Conservation (phyloP, 2,797 vertebrate species). For the Meriones psammophilus region DNA sequence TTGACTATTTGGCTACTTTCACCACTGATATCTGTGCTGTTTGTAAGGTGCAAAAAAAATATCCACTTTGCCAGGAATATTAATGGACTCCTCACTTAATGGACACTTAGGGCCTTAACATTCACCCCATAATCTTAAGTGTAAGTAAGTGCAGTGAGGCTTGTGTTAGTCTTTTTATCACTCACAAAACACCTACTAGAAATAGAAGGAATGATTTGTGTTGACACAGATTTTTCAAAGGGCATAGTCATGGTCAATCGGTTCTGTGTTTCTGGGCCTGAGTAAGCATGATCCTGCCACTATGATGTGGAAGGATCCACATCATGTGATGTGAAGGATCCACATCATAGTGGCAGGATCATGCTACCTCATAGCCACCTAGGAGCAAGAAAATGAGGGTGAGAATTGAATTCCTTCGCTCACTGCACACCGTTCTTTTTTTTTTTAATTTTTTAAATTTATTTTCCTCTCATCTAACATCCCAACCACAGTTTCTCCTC, state of each 20-base stretch:
- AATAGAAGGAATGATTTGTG: not conserved
- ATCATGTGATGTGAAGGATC: no score
- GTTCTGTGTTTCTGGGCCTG: not conserved
- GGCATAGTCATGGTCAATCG: not conserved
- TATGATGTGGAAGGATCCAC: not conserved
- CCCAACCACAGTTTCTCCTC: not conserved
- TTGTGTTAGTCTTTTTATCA: not conserved
- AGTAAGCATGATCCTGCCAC: no score
- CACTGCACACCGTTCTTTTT: not conserved
- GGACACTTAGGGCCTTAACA: not conserved
- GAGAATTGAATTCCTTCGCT: not conserved
- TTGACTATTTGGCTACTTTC: not conserved
- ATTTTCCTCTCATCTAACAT: not conserved
- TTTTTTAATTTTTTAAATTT: not conserved
- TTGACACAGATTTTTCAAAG: not conserved
- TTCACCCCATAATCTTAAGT: not conserved
- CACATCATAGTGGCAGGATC: not conserved
- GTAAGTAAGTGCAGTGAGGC: not conserved
- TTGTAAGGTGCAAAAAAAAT: constrained; percentile 11
- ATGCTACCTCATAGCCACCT: not conserved
- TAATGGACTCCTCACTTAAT: not conserved
- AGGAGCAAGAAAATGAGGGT: not conserved
- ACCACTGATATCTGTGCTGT: not conserved
- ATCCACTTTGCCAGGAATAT: not conserved
- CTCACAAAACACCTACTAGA: not conserved